Evolutionary conservation across 2,888 invertebrate species (phyloP).

Genomic region (Cosmopolites sordidus): DNA sequence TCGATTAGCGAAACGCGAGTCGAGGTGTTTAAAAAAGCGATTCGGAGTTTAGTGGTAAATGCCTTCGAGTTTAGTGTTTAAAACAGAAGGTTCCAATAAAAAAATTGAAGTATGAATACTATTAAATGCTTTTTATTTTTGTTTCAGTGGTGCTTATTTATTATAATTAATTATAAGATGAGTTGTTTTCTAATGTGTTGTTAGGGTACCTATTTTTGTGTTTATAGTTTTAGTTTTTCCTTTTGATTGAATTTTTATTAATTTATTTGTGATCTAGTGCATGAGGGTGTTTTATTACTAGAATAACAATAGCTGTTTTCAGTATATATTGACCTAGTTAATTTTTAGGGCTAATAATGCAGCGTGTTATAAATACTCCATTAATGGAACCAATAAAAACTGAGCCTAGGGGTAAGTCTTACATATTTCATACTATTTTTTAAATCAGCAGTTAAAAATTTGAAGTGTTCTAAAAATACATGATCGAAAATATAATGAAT

Average conservation of each 20-base stretch:
- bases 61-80: no score
- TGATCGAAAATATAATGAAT: no score
- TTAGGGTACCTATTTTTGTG: conserved; percentile 19
- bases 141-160: neutral
- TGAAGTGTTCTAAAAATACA: no score
- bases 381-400: conserved; percentile 41
- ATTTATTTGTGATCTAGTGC: neutral
- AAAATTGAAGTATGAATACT: neutral
- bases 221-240: conserved; percentile 2
- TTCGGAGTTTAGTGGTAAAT: no score
- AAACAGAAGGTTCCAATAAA: no score
- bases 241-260: neutral
- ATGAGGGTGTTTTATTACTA: neutral
- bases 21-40: no score
- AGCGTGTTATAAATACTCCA: conserved; percentile 29
- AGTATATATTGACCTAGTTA: no score
- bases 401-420: conserved; percentile 47
- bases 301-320: no score
- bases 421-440: no score
- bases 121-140: conserved; percentile 6
- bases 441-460: no score
- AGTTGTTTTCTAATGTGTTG: conserved; percentile 15
- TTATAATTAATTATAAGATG: no score
- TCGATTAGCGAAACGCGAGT: no score
- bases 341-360: conserved; percentile 20